Evolutionary conservation across 1,140 invertebrate species (phyloP).

Genomic region (Babylonia areolata): DNA sequence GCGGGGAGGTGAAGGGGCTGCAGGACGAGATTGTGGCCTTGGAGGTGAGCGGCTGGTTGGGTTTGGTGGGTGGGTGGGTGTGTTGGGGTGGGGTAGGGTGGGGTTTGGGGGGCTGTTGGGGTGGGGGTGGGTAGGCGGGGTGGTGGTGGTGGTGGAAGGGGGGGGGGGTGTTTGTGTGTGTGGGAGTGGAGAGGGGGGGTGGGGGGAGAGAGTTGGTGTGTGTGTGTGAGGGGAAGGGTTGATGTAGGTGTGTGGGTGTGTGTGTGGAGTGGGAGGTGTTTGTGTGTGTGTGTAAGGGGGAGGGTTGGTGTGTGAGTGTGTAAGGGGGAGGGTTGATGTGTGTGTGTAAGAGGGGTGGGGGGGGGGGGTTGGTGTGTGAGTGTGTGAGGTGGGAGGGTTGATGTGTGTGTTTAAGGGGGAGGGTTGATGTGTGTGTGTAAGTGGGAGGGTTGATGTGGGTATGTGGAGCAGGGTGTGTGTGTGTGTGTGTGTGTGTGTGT

Average conservation of each 20-base stretch:
- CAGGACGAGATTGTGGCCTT: constrained; percentile 52
- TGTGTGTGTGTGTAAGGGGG: not conserved
- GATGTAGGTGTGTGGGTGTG: not conserved
- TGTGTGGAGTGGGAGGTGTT: not conserved
- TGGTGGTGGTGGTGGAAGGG: too few relatives aligned
- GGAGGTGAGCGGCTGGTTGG: not conserved
- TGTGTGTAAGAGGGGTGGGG: too few relatives aligned
- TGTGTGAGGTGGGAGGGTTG: too few relatives aligned
- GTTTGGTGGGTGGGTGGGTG: not conserved
- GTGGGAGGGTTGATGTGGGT: not conserved
- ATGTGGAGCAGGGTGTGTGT: not conserved
- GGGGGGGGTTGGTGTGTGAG: not conserved
- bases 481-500: not conserved
- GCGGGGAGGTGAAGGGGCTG: constrained; percentile 55
- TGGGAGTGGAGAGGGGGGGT: too few relatives aligned
- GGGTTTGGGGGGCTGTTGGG: not conserved
- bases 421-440: not conserved
- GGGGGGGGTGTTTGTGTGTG: too few relatives aligned
- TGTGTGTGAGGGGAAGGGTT: not conserved
- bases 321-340: not conserved
- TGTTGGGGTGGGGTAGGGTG: not conserved
- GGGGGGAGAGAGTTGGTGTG: not conserved
- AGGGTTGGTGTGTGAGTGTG: not conserved
- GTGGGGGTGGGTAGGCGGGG: not conserved
- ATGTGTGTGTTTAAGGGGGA: too few relatives aligned